Conservation (phyloP, 2,888 invertebrate species). For the Apotomis capreana region DNA sequence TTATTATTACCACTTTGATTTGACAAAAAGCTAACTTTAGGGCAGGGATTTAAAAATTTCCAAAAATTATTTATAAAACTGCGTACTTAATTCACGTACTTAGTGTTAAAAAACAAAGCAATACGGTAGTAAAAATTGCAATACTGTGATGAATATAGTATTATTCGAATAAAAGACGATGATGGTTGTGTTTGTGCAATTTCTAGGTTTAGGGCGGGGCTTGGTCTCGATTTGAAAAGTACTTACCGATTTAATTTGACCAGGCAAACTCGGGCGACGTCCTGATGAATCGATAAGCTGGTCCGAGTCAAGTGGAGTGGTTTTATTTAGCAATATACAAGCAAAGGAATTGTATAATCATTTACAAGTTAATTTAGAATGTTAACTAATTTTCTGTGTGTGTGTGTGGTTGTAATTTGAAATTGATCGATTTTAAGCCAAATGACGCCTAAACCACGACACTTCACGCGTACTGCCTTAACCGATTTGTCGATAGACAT, state of each 20-base stretch:
- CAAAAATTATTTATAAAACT: slow-evolving; percentile 45
- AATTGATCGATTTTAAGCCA: neutral
- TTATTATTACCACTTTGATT: slow-evolving; percentile 38
- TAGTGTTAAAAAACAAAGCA: slow-evolving; percentile 65
- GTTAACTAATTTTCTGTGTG: too few relatives aligned
- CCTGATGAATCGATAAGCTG: slow-evolving; percentile 7
- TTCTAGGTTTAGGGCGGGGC: slow-evolving; percentile 75
- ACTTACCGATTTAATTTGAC: slow-evolving; percentile 30
- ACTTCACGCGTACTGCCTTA: slow-evolving; percentile 22
- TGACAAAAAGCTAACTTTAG: slow-evolving; percentile 27
- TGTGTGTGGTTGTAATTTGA: too few relatives aligned
- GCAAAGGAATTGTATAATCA: neutral
- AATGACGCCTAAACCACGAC: slow-evolving; percentile 6
- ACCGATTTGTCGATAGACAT: slow-evolving; percentile 23
- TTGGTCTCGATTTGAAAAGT: slow-evolving; percentile 52
- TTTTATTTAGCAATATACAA: neutral
- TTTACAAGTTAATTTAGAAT: too few relatives aligned
- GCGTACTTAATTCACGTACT: slow-evolving; percentile 56
- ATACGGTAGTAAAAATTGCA: slow-evolving; percentile 61
- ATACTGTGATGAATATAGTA: slow-evolving; percentile 71
- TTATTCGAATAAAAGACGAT: slow-evolving; percentile 70
- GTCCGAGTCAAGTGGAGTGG: slow-evolving; percentile 9
- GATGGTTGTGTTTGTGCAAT: slow-evolving; percentile 82
- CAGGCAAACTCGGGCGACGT: slow-evolving; percentile 38
- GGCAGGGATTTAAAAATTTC: slow-evolving; percentile 27